phyloP scores from a whole-genome alignment of 2,888 invertebrate genomes.

The Cerastis leucographa region DNA sequence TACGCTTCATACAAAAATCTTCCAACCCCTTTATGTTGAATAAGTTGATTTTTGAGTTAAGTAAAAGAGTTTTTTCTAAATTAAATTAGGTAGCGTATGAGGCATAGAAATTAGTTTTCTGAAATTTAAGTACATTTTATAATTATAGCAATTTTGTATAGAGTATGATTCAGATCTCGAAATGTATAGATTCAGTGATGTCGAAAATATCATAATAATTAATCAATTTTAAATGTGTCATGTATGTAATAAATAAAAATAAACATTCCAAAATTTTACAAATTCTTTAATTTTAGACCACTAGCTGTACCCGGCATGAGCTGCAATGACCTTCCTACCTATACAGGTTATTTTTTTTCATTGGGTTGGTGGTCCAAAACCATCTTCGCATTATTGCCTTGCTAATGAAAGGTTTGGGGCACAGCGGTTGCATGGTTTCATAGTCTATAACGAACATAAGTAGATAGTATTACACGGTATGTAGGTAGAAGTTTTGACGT shows the following conservation, averaged over 20 bases:
- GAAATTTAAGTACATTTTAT: neutral
- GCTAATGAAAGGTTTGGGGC: no score
- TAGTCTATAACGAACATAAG: no score
- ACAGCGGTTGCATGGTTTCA: no score
- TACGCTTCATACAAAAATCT: no score
- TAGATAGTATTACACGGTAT: no score
- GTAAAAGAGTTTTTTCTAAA: neutral
- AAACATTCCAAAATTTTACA: slow-evolving; percentile 35
- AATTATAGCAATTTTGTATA: neutral
- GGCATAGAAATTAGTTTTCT: neutral
- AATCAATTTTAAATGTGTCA: slow-evolving; percentile 1
- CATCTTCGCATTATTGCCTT: no score
- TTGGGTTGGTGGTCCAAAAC: no score
- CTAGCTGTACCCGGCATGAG: no score
- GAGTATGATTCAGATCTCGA: neutral
- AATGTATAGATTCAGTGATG: slow-evolving; percentile 9
- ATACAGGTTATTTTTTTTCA: no score
- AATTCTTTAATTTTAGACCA: slow-evolving; percentile 18
- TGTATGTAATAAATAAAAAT: slow-evolving; percentile 31
- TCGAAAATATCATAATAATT: slow-evolving; percentile 32
- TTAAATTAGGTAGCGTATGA: neutral
- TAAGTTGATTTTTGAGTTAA: neutral
- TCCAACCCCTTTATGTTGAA: no score
- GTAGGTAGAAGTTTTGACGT: no score
- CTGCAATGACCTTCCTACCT: no score